Evolutionary conservation across 2,888 invertebrate genomes (phyloP).

Genomic region (Coleophora flavipennella): DNA sequence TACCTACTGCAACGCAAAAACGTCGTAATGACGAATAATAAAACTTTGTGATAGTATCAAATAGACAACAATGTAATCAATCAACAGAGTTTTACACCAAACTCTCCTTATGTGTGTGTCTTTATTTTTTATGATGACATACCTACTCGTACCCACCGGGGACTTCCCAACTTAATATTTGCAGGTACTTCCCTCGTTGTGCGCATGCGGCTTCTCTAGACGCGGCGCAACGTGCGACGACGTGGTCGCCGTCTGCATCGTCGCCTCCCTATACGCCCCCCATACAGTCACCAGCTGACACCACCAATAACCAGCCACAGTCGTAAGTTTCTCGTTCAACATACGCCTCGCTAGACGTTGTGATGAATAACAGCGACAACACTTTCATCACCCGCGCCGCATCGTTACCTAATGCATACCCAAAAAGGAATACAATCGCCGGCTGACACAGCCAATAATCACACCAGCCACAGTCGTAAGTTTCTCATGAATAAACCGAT

Average conservation of each 20-base stretch:
- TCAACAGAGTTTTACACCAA: background rate
- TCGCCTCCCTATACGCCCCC: constrained; percentile 26
- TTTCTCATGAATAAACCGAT: too few relatives aligned
- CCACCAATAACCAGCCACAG: constrained; percentile 27
- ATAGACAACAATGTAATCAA: too few relatives aligned
- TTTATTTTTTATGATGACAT: too few relatives aligned
- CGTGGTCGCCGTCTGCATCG: constrained; percentile 18
- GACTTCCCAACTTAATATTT: constrained; percentile 2
- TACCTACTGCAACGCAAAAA: too few relatives aligned
- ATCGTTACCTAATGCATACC: too few relatives aligned
- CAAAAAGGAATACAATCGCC: too few relatives aligned
- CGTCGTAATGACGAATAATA: background rate
- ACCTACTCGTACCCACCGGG: too few relatives aligned
- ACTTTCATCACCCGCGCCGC: too few relatives aligned
- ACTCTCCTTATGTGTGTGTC: background rate
- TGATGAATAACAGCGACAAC: too few relatives aligned
- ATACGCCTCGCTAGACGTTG: too few relatives aligned
- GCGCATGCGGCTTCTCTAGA: constrained; percentile 49
- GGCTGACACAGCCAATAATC: too few relatives aligned
- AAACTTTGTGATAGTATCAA: background rate
- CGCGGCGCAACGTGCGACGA: constrained; percentile 22
- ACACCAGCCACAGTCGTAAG: too few relatives aligned
- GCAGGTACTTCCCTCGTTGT: constrained; percentile 53
- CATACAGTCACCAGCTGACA: constrained; percentile 22
- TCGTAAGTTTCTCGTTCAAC: constrained; percentile 28